Base-by-base conservation (phyloP, 2,888 invertebrate genomes). In the Leptopilina drosophilae region DNA sequence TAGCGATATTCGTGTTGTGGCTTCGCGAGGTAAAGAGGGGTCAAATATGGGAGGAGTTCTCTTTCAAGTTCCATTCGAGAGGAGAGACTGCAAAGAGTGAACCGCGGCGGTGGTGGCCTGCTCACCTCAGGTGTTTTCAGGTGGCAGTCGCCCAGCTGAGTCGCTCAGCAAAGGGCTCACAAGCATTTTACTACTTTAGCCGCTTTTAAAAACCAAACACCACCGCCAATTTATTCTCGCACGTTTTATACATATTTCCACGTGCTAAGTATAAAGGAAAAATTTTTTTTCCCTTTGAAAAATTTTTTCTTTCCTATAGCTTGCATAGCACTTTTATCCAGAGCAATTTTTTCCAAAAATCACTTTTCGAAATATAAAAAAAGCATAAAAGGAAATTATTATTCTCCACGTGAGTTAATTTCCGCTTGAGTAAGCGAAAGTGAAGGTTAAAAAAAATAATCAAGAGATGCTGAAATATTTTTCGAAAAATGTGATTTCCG, bases 61-160 rank as follows among this genome's bases (percentile, higher is more conserved):
- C 84, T 79, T 82, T 81, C 79, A 83, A 84, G 84, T 86, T 83
- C 80, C 67, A 49, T 77, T 33, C 67, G 77, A 77, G 79, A 66
- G 62, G 67, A 76, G 77, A 78, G 77, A 78, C 62, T 77, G 80
- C 67, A 84, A 85, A 84, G 84, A 84, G 86, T 82, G 85, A 49
- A 87, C 86, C 59, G 59, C 59, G 33, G 59, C 62, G 86, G 85
- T 87, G 86, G 87, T 86, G 88, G 88, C 86, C 85, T 89, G 85
- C 88, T 85, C 87, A 87, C 84, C 86, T 81, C 85, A 84, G 86
- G 84, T 84, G 87, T 86, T 42, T 42, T 88, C 89, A 87, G 86
- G 87, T 89, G 89, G 88, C 89, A 88, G 88, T 89, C 86, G 87
- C 87, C 88, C 88, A 84, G 87, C 85, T 83, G 88, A 87, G 87